Evolutionary conservation across 2,888 invertebrate genomes (phyloP), one percentile per base, ranked within the genome.

Genomic region (Teinopalpus imperialis): DNA sequence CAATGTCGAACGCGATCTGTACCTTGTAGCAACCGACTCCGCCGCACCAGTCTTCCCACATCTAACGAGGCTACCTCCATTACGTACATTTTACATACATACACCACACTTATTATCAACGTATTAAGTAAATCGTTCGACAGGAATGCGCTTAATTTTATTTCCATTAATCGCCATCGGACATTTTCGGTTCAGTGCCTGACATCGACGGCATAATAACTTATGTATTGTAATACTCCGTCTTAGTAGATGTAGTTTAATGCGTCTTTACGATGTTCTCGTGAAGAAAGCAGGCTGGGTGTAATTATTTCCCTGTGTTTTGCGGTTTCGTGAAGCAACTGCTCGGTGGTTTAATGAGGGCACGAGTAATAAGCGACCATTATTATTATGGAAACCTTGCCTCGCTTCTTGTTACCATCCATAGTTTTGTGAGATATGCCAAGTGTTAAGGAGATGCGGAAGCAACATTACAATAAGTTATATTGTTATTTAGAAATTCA

Each of bases 271-370:
- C 74, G 74, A 75, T 81, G 77, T 78, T 81, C 85, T 86, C 79
- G 81, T 77, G 80, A 81, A 79, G 83, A 81, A 80, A 82, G 79
- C 76, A 67, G 69, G 69, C 68, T 59, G 63, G 52, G 66, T 75
- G 75, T 86, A 86, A 86, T 87, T 87, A 85, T 86, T 86, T 78
- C 74, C 81, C 82, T 74, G 79, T 81, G 83, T 78, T 82, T 69
- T 87, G 87, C 74, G 86, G 87, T 86, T 83, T 81, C 65, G 69
- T 75, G 65, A 21, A 69, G 66, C 74, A 72, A 79, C 74, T 74
- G 73, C 74, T 67, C 65, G 68, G 66, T 62, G 67, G 71, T 63
- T 74, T 82, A 86, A 86, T 86, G 81, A 83, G 80, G 73, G 70
- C 66, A 68, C 63, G 65, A 66, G 81, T 82, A 82, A 85, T 82